A percentile compares a stretch with the other conserved stretches of the same genome.
Conservation (phyloP, 2,113 vertebrate genomes). For the Budorcas taxicolor region DNA sequence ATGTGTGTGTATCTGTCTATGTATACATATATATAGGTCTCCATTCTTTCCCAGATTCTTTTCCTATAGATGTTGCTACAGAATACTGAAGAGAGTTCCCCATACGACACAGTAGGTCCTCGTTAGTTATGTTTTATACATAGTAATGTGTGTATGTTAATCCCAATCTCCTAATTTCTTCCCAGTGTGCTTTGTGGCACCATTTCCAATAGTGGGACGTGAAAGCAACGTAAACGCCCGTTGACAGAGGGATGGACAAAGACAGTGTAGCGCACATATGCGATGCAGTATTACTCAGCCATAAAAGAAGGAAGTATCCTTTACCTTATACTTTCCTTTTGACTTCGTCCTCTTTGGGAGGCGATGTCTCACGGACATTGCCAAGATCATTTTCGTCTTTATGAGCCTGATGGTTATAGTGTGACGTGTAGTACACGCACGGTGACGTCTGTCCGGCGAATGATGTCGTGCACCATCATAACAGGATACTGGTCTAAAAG, state of each 20-base stretch:
- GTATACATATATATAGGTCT: accelerated
- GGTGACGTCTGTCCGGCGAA: neutral
- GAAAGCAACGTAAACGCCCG: accelerated
- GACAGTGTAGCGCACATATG: accelerated
- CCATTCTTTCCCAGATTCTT: neutral
- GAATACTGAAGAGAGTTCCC: neutral
- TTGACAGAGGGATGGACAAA: neutral
- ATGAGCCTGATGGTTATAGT: accelerated
- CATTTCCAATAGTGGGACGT: no score
- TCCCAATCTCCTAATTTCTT: neutral
- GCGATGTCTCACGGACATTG: accelerated
- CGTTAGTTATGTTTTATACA: accelerated
- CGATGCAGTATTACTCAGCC: accelerated
- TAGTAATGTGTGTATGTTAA: no score
- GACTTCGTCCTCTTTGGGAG: accelerated
- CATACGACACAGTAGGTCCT: neutral
- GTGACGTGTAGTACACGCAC: accelerated
- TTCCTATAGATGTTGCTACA: neutral
- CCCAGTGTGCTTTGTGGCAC: neutral
- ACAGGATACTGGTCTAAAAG: neutral
- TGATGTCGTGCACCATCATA: neutral
- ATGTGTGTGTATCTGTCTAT: neutral
- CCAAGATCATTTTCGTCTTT: neutral
- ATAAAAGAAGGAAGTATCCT: accelerated
- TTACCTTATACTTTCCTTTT: neutral